phyloP scores from a whole-genome alignment of 2,888 invertebrate genomes.

The Rhabditophanes sp. region DNA sequence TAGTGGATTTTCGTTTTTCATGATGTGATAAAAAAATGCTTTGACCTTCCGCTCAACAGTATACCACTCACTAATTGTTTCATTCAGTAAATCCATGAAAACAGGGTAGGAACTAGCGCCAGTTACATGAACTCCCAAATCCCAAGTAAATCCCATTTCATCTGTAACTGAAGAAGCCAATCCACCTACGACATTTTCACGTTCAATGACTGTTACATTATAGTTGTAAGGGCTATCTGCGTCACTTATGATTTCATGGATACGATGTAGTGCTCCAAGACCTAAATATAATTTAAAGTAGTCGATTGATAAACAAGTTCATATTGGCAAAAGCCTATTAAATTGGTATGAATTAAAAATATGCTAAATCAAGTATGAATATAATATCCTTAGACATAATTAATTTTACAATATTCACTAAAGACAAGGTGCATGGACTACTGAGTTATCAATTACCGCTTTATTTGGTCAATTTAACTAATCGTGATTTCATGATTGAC shows the following conservation, averaged over 20 bases:
- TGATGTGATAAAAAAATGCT: slow-evolving; percentile 6
- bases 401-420: background rate
- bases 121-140: slow-evolving; percentile 19
- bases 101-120: slow-evolving; percentile 11
- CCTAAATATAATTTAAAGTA: slow-evolving; percentile 4
- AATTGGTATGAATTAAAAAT: too few species aligned
- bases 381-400: too few species aligned
- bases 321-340: too few species aligned
- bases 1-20: background rate
- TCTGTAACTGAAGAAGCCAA: slow-evolving; percentile 17
- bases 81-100: slow-evolving; percentile 12
- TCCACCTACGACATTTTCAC: slow-evolving; percentile 15
- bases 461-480: background rate
- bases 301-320: too few species aligned
- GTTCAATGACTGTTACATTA: slow-evolving; percentile 12
- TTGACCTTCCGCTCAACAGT: slow-evolving; percentile 12
- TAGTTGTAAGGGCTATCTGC: slow-evolving; percentile 8
- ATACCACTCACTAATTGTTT: slow-evolving; percentile 15
- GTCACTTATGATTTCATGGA: slow-evolving; percentile 4
- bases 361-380: too few species aligned
- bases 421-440: slow-evolving; percentile 1
- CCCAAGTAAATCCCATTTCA: slow-evolving; percentile 18
- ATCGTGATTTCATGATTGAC: background rate
- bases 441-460: background rate
- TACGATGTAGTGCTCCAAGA: slow-evolving; percentile 6